phyloP scores from a whole-genome alignment of 2,797 vertebrate genomes.

The Coccyzus lansbergi region DNA sequence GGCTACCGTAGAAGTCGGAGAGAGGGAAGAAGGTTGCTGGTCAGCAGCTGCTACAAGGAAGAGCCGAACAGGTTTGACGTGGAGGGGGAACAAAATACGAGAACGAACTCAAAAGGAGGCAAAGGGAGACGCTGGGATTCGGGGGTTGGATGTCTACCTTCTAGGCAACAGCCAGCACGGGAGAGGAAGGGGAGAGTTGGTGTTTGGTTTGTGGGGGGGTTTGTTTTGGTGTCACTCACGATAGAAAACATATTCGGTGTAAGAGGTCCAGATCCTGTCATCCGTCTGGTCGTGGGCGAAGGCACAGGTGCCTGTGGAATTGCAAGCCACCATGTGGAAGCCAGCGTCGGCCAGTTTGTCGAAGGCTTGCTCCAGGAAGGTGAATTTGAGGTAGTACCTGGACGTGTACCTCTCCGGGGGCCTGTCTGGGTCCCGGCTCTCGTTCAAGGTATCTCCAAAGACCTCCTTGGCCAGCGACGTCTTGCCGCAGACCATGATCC shows the following conservation, averaged over 20 bases:
- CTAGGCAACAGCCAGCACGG: conserved; percentile 38
- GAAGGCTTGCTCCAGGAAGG: conserved; percentile 94
- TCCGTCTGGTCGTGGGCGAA: conserved; percentile 91
- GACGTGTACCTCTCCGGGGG: conserved; percentile 93
- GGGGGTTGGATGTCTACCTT: conserved; percentile 35
- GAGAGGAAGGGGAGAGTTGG: neutral
- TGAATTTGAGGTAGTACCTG: conserved; percentile 92
- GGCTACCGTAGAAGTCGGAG: neutral
- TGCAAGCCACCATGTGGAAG: conserved; percentile 95
- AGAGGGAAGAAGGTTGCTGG: conserved; percentile 2
- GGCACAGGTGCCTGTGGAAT: conserved; percentile 91
- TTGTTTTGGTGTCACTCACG: conserved; percentile 81
- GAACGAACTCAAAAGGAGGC: conserved; percentile 18
- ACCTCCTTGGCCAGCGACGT: conserved; percentile 93
- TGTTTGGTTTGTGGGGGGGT: neutral
- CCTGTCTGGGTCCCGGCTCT: conserved; percentile 92
- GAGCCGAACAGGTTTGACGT: conserved; percentile 12
- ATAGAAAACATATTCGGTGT: conserved; percentile 95
- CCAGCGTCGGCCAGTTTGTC: conserved; percentile 90
- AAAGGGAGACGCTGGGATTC: neutral
- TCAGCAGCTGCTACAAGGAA: conserved; percentile 6
- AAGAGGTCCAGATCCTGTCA: conserved; percentile 96
- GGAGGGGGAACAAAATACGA: neutral
- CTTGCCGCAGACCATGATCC: conserved; percentile 93
- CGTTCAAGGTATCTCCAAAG: conserved; percentile 92